Percentiles rank a stretch among this genome's conserved stretches.
These are phyloP conservation scores for Sinella curviseta DNA, from an alignment of 1,140 invertebrate species.

Conservation along the genomic window DNA sequence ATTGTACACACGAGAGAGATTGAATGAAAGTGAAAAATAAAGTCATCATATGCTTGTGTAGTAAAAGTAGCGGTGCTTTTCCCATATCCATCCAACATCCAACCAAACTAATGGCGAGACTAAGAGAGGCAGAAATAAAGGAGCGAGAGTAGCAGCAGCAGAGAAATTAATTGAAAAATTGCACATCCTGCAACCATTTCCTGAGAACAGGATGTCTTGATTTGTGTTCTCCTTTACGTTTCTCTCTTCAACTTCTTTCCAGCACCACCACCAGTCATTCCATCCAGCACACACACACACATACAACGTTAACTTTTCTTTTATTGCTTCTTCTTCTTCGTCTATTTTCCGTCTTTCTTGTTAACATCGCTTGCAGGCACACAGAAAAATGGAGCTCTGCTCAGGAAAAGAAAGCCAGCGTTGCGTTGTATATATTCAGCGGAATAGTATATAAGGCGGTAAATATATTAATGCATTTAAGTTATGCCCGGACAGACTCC, in stretches of 20 bases:
- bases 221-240: constrained; percentile 38
- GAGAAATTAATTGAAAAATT: constrained; percentile 50
- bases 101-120: not conserved
- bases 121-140: not conserved
- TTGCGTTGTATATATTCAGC: too few species aligned
- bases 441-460: not conserved
- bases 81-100: too few species aligned
- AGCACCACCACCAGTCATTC: not conserved
- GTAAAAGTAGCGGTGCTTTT: too few species aligned
- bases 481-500: not conserved
- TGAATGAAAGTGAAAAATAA: too few species aligned
- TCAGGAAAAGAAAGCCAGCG: too few species aligned
- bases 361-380: not conserved
- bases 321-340: constrained; percentile 34
- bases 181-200: constrained; percentile 41
- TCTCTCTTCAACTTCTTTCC: not conserved
- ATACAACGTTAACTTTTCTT: constrained; percentile 39
- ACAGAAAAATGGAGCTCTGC: too few species aligned
- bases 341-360: not conserved
- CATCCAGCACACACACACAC: too few species aligned
- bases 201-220: constrained; percentile 49
- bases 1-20: too few species aligned
- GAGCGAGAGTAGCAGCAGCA: constrained; percentile 1
- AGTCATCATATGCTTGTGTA: too few species aligned
- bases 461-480: not conserved